Conservation (phyloP, 2,113 vertebrate species). For the Chloebia gouldiae region DNA sequence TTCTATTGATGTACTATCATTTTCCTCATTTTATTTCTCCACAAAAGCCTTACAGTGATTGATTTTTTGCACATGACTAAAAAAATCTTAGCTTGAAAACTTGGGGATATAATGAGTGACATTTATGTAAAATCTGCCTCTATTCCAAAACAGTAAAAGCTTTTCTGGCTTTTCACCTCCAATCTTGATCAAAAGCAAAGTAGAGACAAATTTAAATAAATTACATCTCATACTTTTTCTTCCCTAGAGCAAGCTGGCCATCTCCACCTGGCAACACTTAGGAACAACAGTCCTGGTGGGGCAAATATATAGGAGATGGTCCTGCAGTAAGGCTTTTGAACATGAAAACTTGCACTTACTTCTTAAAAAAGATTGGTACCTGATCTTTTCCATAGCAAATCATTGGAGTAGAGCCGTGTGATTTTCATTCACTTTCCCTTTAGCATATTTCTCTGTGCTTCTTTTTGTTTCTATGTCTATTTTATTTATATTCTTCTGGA, state of each 20-base stretch:
- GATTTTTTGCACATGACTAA: background rate
- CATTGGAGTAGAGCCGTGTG: background rate
- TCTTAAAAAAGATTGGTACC: background rate
- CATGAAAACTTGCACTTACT: background rate
- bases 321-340: background rate
- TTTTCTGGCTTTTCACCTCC: slow-evolving; percentile 2
- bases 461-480: background rate
- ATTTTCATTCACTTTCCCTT: background rate
- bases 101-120: background rate
- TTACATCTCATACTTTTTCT: background rate
- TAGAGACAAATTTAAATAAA: background rate
- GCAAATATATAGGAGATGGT: background rate
- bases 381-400: background rate
- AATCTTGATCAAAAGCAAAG: background rate
- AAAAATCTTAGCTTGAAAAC: background rate
- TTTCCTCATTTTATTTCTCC: background rate
- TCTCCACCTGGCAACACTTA: background rate
- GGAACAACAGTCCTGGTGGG: background rate
- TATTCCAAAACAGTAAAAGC: background rate
- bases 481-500: background rate
- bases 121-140: background rate
- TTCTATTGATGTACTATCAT: background rate
- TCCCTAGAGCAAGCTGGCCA: background rate
- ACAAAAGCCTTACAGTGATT: background rate
- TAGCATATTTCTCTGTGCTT: background rate